Conservation (phyloP, 1,140 invertebrate species). For the Hyposmocoma kahamanoa region DNA sequence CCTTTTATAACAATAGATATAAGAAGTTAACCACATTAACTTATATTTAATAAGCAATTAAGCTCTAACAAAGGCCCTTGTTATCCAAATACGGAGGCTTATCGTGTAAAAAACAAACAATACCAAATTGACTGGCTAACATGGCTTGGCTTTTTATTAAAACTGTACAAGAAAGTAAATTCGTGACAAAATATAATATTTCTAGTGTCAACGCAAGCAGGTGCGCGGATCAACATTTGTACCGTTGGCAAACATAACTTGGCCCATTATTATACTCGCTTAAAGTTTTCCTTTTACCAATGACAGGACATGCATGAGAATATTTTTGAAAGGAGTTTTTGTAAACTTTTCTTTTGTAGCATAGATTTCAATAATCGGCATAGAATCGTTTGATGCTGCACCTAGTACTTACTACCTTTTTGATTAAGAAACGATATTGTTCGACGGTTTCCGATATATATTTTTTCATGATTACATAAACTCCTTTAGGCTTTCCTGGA, state of each 20-base stretch:
- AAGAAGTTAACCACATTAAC: no score
- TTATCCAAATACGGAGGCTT: no score
- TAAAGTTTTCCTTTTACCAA: slow-evolving; percentile 27
- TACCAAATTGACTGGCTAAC: no score
- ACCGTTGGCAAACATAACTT: slow-evolving; percentile 48
- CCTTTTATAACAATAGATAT: no score
- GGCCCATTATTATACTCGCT: slow-evolving; percentile 46
- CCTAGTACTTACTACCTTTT: background rate
- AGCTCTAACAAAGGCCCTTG: no score
- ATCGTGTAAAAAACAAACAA: background rate
- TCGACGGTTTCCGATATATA: no score
- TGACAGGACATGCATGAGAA: background rate
- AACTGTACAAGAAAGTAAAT: slow-evolving; percentile 23
- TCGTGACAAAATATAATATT: slow-evolving; percentile 31
- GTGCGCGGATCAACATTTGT: slow-evolving; percentile 50
- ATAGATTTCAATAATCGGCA: background rate
- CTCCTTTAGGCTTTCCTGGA: no score
- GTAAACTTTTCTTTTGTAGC: background rate
- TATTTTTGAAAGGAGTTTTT: background rate
- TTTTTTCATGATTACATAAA: no score
- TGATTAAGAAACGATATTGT: background rate
- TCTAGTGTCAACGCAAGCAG: slow-evolving; percentile 39
- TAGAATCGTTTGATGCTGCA: background rate
- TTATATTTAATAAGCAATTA: no score
- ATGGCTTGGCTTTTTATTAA: slow-evolving; percentile 25